Evolutionary conservation across 2,888 invertebrate species (phyloP).

Genomic region (Sphaerophoria rueppellii): DNA sequence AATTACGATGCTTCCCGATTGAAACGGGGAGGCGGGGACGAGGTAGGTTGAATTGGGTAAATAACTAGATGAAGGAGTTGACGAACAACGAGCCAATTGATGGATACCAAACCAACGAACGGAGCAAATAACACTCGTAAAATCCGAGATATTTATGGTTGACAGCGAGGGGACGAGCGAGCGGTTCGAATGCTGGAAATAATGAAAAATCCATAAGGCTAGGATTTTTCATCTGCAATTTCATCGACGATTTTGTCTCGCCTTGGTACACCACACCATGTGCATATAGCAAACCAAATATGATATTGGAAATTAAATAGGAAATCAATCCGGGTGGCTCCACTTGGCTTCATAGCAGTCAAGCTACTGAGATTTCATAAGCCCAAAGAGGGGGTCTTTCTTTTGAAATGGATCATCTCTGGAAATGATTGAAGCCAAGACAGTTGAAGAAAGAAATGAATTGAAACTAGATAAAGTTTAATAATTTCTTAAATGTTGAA

Average conservation of each 20-base stretch:
- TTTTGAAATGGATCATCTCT: background rate
- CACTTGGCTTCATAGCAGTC: no score
- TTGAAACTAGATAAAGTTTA: no score
- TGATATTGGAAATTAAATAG: no score
- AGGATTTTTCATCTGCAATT: constrained; percentile 55
- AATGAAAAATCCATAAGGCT: constrained; percentile 72
- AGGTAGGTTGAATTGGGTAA: background rate
- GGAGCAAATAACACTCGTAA: constrained; percentile 9
- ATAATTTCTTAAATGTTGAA: constrained; percentile 1
- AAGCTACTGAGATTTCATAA: no score
- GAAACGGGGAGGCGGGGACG: constrained; percentile 13
- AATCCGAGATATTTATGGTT: background rate
- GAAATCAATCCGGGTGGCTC: constrained; percentile 45
- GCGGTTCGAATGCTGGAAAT: constrained; percentile 67
- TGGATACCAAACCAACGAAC: constrained; percentile 34
- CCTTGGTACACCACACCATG: background rate
- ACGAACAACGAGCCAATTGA: constrained; percentile 53
- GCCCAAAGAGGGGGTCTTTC: no score
- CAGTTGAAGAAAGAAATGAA: constrained; percentile 69
- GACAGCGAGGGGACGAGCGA: background rate
- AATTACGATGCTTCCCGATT: constrained; percentile 60
- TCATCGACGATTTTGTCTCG: background rate
- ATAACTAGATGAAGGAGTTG: background rate
- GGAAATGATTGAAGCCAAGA: constrained; percentile 41
- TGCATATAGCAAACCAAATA: no score